phyloP scores from a whole-genome alignment of 2,113 vertebrate species.

The Ia io region DNA sequence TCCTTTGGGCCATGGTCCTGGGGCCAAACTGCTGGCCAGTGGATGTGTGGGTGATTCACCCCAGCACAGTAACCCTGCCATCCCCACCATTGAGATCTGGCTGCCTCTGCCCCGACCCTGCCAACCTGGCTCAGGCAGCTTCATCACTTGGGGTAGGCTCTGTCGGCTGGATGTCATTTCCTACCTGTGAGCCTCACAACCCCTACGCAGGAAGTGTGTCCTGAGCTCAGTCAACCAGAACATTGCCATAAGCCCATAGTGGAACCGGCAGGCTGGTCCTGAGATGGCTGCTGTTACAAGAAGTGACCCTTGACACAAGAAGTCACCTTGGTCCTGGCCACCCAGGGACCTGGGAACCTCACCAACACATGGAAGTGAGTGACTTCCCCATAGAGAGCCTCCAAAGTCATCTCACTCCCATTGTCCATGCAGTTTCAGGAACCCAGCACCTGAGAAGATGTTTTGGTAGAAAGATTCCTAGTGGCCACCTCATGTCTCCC shows the following conservation, averaged over 20 bases:
- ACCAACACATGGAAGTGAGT: background rate
- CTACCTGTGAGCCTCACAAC: background rate
- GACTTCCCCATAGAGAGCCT: background rate
- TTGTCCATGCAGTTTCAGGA: background rate
- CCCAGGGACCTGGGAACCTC: background rate
- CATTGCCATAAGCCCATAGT: background rate
- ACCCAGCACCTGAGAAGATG: background rate
- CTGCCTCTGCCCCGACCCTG: background rate
- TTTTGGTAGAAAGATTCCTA: background rate
- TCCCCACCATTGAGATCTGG: background rate
- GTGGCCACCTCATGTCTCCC: background rate
- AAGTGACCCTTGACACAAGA: background rate
- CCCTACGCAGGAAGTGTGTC: background rate
- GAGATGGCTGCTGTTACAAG: background rate
- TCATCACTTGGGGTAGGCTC: background rate
- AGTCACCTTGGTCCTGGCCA: background rate
- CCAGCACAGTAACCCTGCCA: background rate
- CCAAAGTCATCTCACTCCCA: background rate
- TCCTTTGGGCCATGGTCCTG: background rate
- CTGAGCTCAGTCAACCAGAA: background rate
- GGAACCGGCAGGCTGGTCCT: background rate
- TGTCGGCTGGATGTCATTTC: background rate
- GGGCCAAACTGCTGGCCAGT: background rate
- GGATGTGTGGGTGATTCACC: background rate
- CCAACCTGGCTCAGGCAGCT: background rate